Evolutionary conservation across 2,797 vertebrate genomes (phyloP).

Genomic region (Paedocypris micromegethes): DNA sequence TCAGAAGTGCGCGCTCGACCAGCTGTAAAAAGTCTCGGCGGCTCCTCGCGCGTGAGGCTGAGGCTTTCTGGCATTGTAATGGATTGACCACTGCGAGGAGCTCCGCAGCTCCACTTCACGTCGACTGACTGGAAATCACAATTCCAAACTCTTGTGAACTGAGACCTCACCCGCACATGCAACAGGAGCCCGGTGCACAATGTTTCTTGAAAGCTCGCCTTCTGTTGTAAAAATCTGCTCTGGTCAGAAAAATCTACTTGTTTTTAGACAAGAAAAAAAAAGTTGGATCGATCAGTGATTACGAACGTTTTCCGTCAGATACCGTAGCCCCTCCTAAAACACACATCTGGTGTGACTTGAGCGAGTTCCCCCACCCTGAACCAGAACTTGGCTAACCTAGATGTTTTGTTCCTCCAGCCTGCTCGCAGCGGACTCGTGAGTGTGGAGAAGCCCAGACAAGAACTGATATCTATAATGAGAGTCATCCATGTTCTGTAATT

Average conservation of each 20-base stretch:
- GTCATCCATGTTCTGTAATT: constrained; percentile 36
- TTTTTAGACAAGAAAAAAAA: constrained; percentile 25
- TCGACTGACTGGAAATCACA: constrained; percentile 1
- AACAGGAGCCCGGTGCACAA: constrained; percentile 4
- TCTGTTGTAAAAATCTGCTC: constrained; percentile 39
- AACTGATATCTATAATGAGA: constrained; percentile 21
- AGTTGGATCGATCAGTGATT: constrained; percentile 38
- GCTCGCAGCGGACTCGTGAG: constrained; percentile 26
- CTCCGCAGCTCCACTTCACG: constrained; percentile 35
- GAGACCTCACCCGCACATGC: constrained; percentile 31
- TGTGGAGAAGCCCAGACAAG: constrained; percentile 4
- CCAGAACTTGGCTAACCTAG: constrained; percentile 66
- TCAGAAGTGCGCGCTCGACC: constrained; percentile 34
- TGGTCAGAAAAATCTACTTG: background rate
- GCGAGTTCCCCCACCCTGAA: constrained; percentile 62
- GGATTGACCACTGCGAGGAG: constrained; percentile 52
- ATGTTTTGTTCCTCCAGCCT: constrained; percentile 63
- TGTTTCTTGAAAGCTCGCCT: constrained; percentile 10
- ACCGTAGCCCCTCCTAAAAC: constrained; percentile 45
- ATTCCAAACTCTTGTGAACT: constrained; percentile 10
- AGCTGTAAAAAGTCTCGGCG: constrained; percentile 42
- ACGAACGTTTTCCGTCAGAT: constrained; percentile 9
- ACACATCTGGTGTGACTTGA: constrained; percentile 73
- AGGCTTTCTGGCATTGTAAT: constrained; percentile 53
- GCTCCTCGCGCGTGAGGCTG: constrained; percentile 58